Base-by-base conservation (phyloP, 1,140 invertebrate genomes). In the Zaprionus vittiger region DNA sequence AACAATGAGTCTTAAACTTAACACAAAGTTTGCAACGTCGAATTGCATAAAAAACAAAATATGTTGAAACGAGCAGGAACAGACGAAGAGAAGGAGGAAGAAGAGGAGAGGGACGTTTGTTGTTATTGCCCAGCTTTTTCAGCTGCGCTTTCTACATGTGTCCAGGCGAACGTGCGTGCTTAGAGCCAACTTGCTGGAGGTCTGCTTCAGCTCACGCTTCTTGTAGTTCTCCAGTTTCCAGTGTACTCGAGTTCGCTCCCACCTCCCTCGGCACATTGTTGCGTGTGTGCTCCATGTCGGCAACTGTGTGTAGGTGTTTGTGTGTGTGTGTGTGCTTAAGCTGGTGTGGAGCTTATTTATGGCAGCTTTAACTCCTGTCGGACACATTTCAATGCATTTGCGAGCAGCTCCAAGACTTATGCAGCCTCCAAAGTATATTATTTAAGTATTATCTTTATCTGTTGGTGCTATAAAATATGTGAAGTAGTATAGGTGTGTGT, bases 361-460 rank as follows among this genome's bases (percentile, higher is more conserved):
- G 83, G 83, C 73, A 69, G 69, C 79, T 91, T 87, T 79, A 84
- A 78, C 71, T 91, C 85, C 91, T 85, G 80, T 81, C 69, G 79
- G 91, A 62, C 72, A 79, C 79, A 92, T 92, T 92, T 84, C 77
- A 84, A 83, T 83, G 91, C 90, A 86, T 91, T 83, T 85, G 90
- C 70, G 74, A 81, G 54, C 55, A 63, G 65, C 41, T 47, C 12
- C 15, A 55, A 76, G 81, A 79, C 83, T 83, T 79, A 79, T 79
- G 81, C 59, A 73, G 63, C 66, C 72, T 61, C 49, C 26, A 5
- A 68, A 52, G 52, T 73, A 77, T 71, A 71, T 67, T 67, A 67
- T 67, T 67, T 57, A 59, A 67, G 64, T 47, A 37, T 67, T 67
- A 59, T 55, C 38, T 57, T 59, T 67, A 59, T 37, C 64, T 57